Evolutionary conservation across 2,113 vertebrate species (phyloP), one percentile per base, ranked within the genome.

Genomic region (Triplophysa tibetana): DNA sequence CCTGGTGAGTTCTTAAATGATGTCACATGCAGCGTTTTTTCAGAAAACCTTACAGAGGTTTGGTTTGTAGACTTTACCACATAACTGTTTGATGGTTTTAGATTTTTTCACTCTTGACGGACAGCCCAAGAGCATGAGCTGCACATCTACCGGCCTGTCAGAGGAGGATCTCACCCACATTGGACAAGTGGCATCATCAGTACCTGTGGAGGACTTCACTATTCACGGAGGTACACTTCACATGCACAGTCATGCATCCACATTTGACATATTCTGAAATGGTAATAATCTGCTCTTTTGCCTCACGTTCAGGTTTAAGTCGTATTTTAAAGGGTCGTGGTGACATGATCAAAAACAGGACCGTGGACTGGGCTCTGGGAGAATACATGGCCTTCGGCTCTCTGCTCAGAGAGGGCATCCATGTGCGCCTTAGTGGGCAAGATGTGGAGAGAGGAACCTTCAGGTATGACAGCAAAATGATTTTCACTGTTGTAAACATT

Each of bases 321-420:
- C 94, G 97, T 0, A 95, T 99, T 83, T 89, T 99, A 83, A 99
- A 99, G 72, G 90, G 94, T 0, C 94, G 98, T 0, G 96, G 86
- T 0, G 95, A 97, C 87, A 93, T 99, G 94, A 93, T 99, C 13
- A 93, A 91, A 52, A 95, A 94, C 85, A 90, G 97, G 23, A 96
- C 89, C 0, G 97, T 98, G 83, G 98, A 99, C 91, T 99, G 98
- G 98, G 98, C 98, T 0, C 91, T 99, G 84, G 96, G 94, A 0
- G 98, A 99, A 86, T 99, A 99, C 89, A 98, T 99, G 98, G 96
- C 98, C 0, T 97, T 99, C 0, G 97, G 97, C 3, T 99, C 98
- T 0, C 93, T 99, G 80, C 95, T 99, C 60, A 94, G 96, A 58
- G 98, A 99, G 73, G 97, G 97, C 3, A 98, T 93, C 83, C 97